phyloP scores from a whole-genome alignment of 2,888 invertebrate species.

The Mellilla xanthometata region DNA sequence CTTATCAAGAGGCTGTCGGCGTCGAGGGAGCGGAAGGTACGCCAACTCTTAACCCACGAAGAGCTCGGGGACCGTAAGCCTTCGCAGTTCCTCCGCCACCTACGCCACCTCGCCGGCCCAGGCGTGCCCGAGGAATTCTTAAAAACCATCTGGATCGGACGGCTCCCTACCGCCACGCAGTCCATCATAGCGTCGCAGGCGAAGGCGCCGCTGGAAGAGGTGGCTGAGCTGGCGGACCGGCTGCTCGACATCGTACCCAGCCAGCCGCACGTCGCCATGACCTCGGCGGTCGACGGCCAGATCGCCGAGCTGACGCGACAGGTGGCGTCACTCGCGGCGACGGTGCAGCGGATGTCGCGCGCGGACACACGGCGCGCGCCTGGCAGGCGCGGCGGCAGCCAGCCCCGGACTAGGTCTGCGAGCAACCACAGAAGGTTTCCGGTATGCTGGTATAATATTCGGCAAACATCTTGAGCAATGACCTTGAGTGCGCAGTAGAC shows the following conservation, averaged over 20 bases:
- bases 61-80: background rate
- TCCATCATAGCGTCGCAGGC: background rate
- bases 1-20: slow-evolving; percentile 1
- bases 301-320: slow-evolving; percentile 2
- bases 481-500: too few species aligned
- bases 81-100: slow-evolving; percentile 2
- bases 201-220: background rate
- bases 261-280: background rate
- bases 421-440: too few species aligned
- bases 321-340: background rate
- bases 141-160: background rate
- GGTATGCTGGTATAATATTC: too few species aligned
- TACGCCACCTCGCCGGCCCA: background rate
- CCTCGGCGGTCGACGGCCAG: background rate
- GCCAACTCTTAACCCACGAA: background rate
- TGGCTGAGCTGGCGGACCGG: slow-evolving; percentile 2
- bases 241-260: background rate
- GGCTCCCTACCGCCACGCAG: slow-evolving; percentile 1
- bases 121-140: background rate
- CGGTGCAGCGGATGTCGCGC: too few species aligned
- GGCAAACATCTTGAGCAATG: too few species aligned
- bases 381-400: too few species aligned
- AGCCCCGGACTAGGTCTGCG: too few species aligned
- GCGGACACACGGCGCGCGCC: too few species aligned
- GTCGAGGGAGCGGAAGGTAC: background rate